phyloP scores from a whole-genome alignment of 1,140 invertebrate genomes.

The Drosophila pseudoobscura region DNA sequence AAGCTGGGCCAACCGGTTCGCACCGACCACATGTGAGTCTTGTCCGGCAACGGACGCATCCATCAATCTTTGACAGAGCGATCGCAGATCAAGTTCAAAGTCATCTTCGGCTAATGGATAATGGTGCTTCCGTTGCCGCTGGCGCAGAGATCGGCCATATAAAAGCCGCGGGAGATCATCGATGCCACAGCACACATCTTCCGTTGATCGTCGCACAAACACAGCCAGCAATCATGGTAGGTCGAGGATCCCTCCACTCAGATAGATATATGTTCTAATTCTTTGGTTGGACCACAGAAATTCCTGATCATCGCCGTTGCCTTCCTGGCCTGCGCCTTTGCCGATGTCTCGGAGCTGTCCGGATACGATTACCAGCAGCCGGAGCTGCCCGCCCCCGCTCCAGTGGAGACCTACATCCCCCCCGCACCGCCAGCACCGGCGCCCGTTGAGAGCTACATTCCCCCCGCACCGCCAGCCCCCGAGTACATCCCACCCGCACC shows the following conservation, averaged over 20 bases:
- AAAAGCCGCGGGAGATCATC: slow-evolving; percentile 43
- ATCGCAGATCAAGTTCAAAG: slow-evolving; percentile 74
- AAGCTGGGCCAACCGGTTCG: slow-evolving; percentile 48
- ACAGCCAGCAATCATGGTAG: slow-evolving; percentile 56
- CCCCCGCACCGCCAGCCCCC: slow-evolving; percentile 43
- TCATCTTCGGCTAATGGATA: slow-evolving; percentile 28
- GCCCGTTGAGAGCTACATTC: slow-evolving; percentile 53
- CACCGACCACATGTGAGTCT: no score
- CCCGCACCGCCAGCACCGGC: slow-evolving; percentile 52
- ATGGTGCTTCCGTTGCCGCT: slow-evolving; percentile 47
- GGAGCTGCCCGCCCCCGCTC: slow-evolving; percentile 59
- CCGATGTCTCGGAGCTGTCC: slow-evolving; percentile 68
- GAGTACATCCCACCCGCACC: slow-evolving; percentile 54
- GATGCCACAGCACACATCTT: slow-evolving; percentile 50
- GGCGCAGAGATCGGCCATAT: slow-evolving; percentile 20
- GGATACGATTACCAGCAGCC: slow-evolving; percentile 69
- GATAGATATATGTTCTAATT: slow-evolving; percentile 1
- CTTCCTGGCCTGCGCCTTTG: slow-evolving; percentile 69
- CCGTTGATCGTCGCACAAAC: slow-evolving; percentile 48
- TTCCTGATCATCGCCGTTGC: slow-evolving; percentile 74
- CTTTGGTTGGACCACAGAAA: slow-evolving; percentile 48
- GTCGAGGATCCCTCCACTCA: neutral
- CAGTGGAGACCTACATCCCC: slow-evolving; percentile 55
- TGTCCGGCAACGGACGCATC: slow-evolving; percentile 21
- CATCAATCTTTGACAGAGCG: slow-evolving; percentile 22